A percentile compares a stretch with the other conserved stretches of the same genome.
phyloP scores from a whole-genome alignment of 2,888 invertebrate genomes.

The Xestobium rufovillosum region DNA sequence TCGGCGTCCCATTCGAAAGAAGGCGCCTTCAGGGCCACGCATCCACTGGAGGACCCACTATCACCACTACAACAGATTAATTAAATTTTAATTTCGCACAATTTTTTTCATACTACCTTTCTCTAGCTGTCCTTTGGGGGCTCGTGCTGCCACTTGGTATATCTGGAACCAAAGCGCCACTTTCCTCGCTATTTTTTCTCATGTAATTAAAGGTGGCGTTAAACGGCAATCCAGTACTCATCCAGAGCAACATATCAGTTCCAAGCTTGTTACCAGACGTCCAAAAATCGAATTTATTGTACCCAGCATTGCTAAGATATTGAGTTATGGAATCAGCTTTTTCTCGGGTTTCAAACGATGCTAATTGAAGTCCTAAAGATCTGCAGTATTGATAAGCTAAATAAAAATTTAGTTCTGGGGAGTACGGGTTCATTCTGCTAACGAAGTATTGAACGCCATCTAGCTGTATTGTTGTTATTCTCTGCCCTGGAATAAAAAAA shows the following conservation, averaged over 20 bases:
- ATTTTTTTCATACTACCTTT: conserved; percentile 60
- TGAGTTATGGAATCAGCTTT: conserved; percentile 79
- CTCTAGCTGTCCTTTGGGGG: conserved; percentile 69
- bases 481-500: conserved; percentile 59
- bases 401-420: conserved; percentile 79
- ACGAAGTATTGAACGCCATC: conserved; percentile 82
- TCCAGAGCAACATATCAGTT: conserved; percentile 82
- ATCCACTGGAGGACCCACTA: conserved; percentile 60
- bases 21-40: conserved; percentile 71
- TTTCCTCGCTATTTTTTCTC: conserved; percentile 44
- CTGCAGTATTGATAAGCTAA: conserved; percentile 83
- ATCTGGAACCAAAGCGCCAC: conserved; percentile 23
- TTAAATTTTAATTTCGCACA: background rate
- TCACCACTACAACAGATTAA: conserved; percentile 43
- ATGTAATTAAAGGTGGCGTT: conserved; percentile 85
- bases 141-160: conserved; percentile 67
- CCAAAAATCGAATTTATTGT: conserved; percentile 80
- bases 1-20: conserved; percentile 75
- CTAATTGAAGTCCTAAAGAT: conserved; percentile 74
- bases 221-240: conserved; percentile 81
- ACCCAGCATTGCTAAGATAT: conserved; percentile 72
- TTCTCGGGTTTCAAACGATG: conserved; percentile 79
- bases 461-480: conserved; percentile 78
- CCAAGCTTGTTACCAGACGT: conserved; percentile 82
- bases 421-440: conserved; percentile 80